Base-by-base conservation (phyloP, 2,797 vertebrate genomes). In the Amazona finschi region DNA sequence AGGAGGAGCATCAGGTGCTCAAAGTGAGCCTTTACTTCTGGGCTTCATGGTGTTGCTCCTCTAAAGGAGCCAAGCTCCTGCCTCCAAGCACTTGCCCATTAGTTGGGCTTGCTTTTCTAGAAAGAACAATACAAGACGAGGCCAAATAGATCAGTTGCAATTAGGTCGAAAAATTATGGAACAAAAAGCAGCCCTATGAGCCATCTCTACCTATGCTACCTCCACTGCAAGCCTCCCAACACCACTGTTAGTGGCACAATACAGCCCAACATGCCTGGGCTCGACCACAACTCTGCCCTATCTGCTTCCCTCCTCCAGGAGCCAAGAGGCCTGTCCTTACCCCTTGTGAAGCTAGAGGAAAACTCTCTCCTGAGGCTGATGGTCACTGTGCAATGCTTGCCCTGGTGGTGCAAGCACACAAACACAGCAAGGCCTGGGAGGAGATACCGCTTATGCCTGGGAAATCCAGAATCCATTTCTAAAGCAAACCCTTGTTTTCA, bases 151-250 rank as follows among this genome's bases (percentile, higher is more conserved):
- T 76, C 15, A n/a, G 27, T 4, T 8, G 47, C 5, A 62, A 44
- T 41, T 46, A 13, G 18, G 52, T 38, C 3, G 21, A 60, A 52
- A 77, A 69, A 10, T 4, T 2, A 12, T 0, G 8, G 67, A 14
- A 8, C 15, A 39, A 33, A 24, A 33, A 76, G 44, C 36, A 9
- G 20, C 20, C 6, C 39, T 4, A 7, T 3, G 6, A 12, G 22
- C 28, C 13, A 5, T 30, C 52, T 49, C 57, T 27, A 27, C 3
- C 53, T 17, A 2, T 14, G 73, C 55, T 22, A 2, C 28, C 85
- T 9, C 1, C 5, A 1, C n/a, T 12, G 43, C 43, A 55, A 47
- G 38, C 47, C 53, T 50, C 60, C 64, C 5, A 1, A 3, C 15
- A 18, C 50, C 43, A 17, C 15, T 14, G 3, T 5, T 36, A 10